Evolutionary conservation across 2,797 vertebrate species (phyloP), one percentile per base, ranked within the genome.

Genomic region (Phalloptychus januarius): DNA sequence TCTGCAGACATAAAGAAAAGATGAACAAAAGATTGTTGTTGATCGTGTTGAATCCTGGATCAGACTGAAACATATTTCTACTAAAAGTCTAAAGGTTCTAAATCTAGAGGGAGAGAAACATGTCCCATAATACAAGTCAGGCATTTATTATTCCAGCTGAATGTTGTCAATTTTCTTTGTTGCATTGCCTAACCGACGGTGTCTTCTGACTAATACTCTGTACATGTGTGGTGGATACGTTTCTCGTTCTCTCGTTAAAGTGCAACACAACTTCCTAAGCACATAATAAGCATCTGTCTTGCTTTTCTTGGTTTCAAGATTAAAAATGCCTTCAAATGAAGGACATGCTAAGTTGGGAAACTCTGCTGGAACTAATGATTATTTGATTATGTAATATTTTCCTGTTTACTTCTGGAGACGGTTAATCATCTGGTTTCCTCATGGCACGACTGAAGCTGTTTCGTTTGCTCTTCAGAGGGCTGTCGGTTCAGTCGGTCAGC

Each of bases 1-100:
- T 79, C 75, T 75, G 23, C 52, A 79, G 25, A 58, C 58, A 69
- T 48, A 48, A 54, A 46, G 54, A 83, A 71, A 67, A 10, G 20
- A 79, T 40, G 56, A 20, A 25, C n/a, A 58, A 28, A 31, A 13
- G 12, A 58, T 28, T 61, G 6, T 70, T 13, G 8, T 15, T 70
- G 38, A 28, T 28, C 3, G 10, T 25, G 20, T 42, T 42, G 36
- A 42, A 25, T 67, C 20, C 38, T 67, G 12, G 63, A 67, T 40
- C 10, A 40, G 23, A 2, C 40, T 42, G 12, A 42, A 40, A 40
- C 10, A 67, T 40, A 67, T 63, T 36, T 36, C 16, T 36, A 10
- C 61, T 65, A 65, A 65, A 20, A 23, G 33, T 65, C 15, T 58
- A 8, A 36, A 36, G 33, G 7, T 36, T 65, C 18, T 31, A 65